Conservation (phyloP, 2,797 vertebrate species). For the Karalla daura region DNA sequence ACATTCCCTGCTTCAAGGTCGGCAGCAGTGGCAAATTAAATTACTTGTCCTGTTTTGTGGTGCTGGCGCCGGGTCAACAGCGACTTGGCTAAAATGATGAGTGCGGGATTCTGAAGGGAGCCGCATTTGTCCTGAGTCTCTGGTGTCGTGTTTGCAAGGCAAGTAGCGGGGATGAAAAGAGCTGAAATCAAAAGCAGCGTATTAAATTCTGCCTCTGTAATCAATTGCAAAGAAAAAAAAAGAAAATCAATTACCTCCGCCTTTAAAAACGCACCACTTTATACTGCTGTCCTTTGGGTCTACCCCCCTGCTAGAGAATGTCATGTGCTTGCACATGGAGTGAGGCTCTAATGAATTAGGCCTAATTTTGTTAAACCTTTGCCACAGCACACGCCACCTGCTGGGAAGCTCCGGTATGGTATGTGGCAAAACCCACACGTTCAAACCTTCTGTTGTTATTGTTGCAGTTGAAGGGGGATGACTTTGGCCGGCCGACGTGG, state of each 20-base stretch:
- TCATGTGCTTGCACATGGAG: conserved; percentile 52
- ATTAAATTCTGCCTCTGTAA: conserved; percentile 76
- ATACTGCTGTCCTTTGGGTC: conserved; percentile 50
- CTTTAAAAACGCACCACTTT: conserved; percentile 67
- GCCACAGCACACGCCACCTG: conserved; percentile 57
- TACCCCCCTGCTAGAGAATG: conserved; percentile 47
- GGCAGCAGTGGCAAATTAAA: conserved; percentile 76
- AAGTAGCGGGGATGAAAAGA: conserved; percentile 52
- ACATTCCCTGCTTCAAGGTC: conserved; percentile 81
- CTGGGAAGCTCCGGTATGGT: conserved; percentile 44
- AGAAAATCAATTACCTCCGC: conserved; percentile 67
- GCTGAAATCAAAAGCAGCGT: conserved; percentile 67
- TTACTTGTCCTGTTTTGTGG: conserved; percentile 76
- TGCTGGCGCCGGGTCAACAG: conserved; percentile 74
- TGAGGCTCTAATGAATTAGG: conserved; percentile 17
- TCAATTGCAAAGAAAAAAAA: conserved; percentile 53
- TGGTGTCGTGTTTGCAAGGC: conserved; percentile 74
- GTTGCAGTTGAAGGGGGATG: background rate
- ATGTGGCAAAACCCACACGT: conserved; percentile 3
- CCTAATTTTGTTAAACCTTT: conserved; percentile 29
- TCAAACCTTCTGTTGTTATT: too few species aligned
- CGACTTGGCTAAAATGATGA: conserved; percentile 80
- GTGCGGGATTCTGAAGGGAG: conserved; percentile 64
- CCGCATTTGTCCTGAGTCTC: conserved; percentile 66
- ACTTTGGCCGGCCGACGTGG: background rate